Base-by-base conservation (phyloP, 30 jellyfish, hydroid and myxozoan genomes). In the Turritopsis dohrnii region DNA sequence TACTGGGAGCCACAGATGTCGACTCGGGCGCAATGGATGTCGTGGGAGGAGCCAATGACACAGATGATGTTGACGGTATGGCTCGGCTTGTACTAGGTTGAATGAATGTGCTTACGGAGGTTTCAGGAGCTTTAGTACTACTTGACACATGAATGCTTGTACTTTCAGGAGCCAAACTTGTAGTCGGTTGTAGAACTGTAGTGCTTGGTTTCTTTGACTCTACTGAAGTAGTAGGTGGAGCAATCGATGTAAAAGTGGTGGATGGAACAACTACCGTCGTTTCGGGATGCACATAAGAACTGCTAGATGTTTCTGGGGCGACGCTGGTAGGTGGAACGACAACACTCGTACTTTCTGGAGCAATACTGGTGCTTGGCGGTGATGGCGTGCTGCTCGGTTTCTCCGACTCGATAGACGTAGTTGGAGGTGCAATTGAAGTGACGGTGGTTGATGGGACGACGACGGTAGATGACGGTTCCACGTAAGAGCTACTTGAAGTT, bases 1-100 rank as follows among this genome's bases (percentile, higher is more conserved):
- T 65, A 26, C 72, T 52, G 4, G 89, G 83, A 1, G 82, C 83
- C 7, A 82, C 52, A 20, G 85, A 26, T 66, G 89, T 82, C 24
- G 82, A 23, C 66, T 82, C 83, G 0, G 89, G 89, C 18, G 89
- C 71, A 69, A 82, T 54, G 0, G 89, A 71, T 24, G 89, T 82
- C 0, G 84, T 53, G n/a, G 81, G 41, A 3, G 60, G 60, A 41
- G 60, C 60, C 13, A 13, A 3, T 5, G 60, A 41, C 30, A 71
- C 80, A 21, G 75, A 18, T 26, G 90, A 74, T 0, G 71, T 26
- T 60, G 85, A 66, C 28, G 31, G 60, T 1, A 52, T 0, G 5
- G 60, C 60, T 16, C 31, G 52, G 60, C 60, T 26, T 1, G 81
- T 72, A 18, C 22, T 20, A 1, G 31, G 26, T 66, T 81, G 60